Base-by-base conservation (phyloP, 2,888 invertebrate species). In the Osmoderma eremita region DNA sequence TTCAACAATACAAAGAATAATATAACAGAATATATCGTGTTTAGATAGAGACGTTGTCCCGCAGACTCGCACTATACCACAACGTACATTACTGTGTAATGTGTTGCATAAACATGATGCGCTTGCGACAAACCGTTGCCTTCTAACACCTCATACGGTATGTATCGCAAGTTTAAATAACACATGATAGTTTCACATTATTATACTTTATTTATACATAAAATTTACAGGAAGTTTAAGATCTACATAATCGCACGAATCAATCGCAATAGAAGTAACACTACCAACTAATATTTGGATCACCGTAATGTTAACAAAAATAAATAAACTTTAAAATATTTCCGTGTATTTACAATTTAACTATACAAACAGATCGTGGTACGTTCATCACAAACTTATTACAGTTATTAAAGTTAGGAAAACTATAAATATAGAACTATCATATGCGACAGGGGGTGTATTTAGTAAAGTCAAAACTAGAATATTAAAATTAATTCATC, bases 141-240 rank as follows among this genome's bases (percentile, higher is more conserved):
- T 24, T 24, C 5, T 24, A 5, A 4, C 24, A 5, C 24, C 3
- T n/a, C n/a, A n/a, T n/a, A n/a, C n/a, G n/a, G n/a, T n/a, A n/a
- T n/a, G n/a, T n/a, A n/a, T n/a, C n/a, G n/a, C n/a, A n/a, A n/a
- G n/a, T 30, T 3, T 30, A 30, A 30, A 30, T 30, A 30, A 30
- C 10, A 30, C 30, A 30, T 1, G 30, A 30, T 30, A 30, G 10
- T 4, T 5, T 30, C 30, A 30, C 17, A 18, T 53, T 53, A 58
- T 48, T 61, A 61, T 10, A 61, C 45, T 61, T 45, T 61, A 61
- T 61, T 61, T 61, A 30, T 61, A 61, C 58, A 61, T 61, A 61
- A 61, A 61, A 61, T 61, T 61, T 45, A 45, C 58, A 61, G 58
- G 45, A 45, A 30, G 45, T 18, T 53, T 53, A 17, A 53, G 18